Conservation (phyloP, 1,140 invertebrate species). For the Anoplolepis gracilipes region DNA sequence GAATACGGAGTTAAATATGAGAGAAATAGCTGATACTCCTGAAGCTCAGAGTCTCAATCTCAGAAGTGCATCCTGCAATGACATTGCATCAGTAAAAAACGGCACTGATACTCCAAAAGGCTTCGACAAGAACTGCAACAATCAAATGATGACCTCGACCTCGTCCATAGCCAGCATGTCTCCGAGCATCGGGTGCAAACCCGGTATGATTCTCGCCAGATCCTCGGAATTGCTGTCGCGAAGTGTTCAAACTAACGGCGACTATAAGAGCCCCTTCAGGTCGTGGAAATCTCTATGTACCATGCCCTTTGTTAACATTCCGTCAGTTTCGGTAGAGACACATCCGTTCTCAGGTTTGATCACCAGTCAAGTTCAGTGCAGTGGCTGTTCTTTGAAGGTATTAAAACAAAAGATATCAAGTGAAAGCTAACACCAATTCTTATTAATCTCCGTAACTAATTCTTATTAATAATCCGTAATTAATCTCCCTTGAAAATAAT, state of each 20-base stretch:
- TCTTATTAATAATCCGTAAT: no score
- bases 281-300: slow-evolving; percentile 81
- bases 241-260: slow-evolving; percentile 23
- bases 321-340: slow-evolving; percentile 78
- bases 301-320: slow-evolving; percentile 75
- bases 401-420: background rate
- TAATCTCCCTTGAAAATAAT: background rate
- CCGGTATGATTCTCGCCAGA: slow-evolving; percentile 83
- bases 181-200: slow-evolving; percentile 69
- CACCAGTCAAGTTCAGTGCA: slow-evolving; percentile 94
- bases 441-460: no score
- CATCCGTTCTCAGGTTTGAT: slow-evolving; percentile 93
- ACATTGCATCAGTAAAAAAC: slow-evolving; percentile 78
- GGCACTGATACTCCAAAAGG: slow-evolving; percentile 64
- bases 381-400: slow-evolving; percentile 92
- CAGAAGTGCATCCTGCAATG: slow-evolving; percentile 83
- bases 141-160: slow-evolving; percentile 74
- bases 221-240: slow-evolving; percentile 81
- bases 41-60: slow-evolving; percentile 76
- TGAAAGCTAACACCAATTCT: slow-evolving; percentile 3
- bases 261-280: slow-evolving; percentile 70
- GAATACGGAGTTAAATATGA: slow-evolving; percentile 73
- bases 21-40: slow-evolving; percentile 76
- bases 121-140: slow-evolving; percentile 77
- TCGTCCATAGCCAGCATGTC: slow-evolving; percentile 78